phyloP scores from a whole-genome alignment of 1,140 invertebrate species.

The Nasonia longicornis region DNA sequence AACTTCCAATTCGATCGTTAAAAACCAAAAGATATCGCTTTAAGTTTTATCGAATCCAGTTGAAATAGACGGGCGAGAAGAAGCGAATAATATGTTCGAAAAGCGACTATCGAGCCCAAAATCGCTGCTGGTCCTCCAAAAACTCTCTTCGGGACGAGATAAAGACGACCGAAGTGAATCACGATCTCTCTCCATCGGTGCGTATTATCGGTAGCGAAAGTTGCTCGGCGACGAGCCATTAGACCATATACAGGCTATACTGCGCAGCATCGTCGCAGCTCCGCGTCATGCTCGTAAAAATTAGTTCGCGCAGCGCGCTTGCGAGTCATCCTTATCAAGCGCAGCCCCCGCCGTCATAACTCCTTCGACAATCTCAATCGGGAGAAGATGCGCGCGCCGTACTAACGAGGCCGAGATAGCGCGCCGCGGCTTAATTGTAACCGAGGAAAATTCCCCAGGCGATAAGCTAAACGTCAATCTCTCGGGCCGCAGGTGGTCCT shows the following conservation, averaged over 20 bases:
- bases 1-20: neutral
- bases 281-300: conserved; percentile 32
- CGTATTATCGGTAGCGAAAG: conserved; percentile 21
- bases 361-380: conserved; percentile 16
- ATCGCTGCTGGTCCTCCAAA: neutral
- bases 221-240: neutral
- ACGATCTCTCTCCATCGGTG: conserved; percentile 12
- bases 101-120: neutral
- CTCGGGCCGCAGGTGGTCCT: conserved; percentile 43
- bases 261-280: conserved; percentile 14
- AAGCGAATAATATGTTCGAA: neutral
- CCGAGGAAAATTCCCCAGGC: conserved; percentile 55
- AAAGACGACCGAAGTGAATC: conserved; percentile 14
- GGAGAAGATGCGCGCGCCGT: neutral
- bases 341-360: neutral
- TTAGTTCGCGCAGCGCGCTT: conserved; percentile 6
- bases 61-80: neutral
- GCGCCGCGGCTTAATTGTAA: conserved; percentile 58
- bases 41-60: neutral
- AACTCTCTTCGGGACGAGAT: neutral
- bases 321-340: conserved; percentile 19
- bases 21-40: neutral
- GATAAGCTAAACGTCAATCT: conserved; percentile 59
- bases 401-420: conserved; percentile 33
- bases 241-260: neutral